phyloP scores from a whole-genome alignment of 2,797 vertebrate genomes.

The Anisognathus igniventris region DNA sequence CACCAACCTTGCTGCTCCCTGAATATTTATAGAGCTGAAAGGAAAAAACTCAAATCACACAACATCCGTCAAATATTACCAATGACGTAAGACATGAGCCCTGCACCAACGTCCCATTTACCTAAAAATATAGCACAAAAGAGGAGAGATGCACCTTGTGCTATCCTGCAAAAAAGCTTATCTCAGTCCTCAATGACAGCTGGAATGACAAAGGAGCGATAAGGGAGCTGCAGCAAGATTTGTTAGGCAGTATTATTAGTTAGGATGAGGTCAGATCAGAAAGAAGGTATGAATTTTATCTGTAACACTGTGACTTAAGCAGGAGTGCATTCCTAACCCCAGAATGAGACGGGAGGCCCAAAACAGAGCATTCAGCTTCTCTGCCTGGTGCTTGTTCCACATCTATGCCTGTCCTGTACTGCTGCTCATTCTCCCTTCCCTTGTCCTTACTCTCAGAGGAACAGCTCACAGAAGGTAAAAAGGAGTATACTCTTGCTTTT shows the following conservation, averaged over 20 bases:
- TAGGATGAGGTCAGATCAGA: neutral
- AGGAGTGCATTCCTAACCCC: neutral
- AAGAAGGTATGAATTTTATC: neutral
- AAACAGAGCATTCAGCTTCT: neutral
- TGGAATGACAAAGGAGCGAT: slow-evolving; percentile 16
- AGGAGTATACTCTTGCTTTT: neutral
- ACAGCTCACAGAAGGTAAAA: neutral
- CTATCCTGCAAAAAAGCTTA: neutral
- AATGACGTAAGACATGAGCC: neutral
- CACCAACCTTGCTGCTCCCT: neutral
- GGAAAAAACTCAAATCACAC: neutral
- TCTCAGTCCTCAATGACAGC: slow-evolving; percentile 10
- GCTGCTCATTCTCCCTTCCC: neutral
- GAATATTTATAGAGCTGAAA: neutral
- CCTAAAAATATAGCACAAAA: neutral
- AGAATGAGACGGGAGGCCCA: rapidly evolving
- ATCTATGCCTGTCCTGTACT: rapidly evolving
- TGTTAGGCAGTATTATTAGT: neutral
- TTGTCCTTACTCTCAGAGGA: neutral
- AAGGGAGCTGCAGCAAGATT: slow-evolving; percentile 11
- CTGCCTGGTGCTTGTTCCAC: neutral
- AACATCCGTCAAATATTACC: neutral
- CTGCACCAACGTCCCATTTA: neutral
- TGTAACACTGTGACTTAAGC: neutral
- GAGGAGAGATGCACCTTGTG: neutral